A percentile compares a stretch with the other conserved stretches of the same genome.
Evolutionary conservation across 53 echinoderm and acorn worm species (phyloP).

Genomic region (Hippasteria phrygiana): DNA sequence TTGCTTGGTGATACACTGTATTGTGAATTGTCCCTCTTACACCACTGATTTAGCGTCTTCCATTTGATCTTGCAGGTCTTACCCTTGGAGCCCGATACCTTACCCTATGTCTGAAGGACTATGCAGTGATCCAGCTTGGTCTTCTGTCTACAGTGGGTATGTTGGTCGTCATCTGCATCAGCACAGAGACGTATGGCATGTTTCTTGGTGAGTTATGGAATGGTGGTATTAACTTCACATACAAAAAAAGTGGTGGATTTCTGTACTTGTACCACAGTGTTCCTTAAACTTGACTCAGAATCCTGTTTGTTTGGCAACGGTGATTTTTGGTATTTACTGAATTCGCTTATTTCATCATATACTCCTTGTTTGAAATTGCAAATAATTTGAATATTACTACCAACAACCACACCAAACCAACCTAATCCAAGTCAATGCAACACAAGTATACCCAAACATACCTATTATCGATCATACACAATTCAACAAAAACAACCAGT

Average conservation of each 20-base stretch:
- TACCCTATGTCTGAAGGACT: constrained; percentile 39
- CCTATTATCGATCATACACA: no score
- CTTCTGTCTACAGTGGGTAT: constrained; percentile 48
- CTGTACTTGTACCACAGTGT: no score
- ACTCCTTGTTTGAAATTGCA: not conserved
- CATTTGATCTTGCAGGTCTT: constrained; percentile 15
- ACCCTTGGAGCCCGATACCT: constrained; percentile 47
- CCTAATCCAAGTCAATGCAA: no score
- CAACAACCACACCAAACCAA: no score
- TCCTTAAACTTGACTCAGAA: no score
- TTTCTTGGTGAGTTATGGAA: constrained; percentile 45
- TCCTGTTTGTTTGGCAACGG: no score
- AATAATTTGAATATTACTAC: no score
- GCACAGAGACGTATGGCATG: constrained; percentile 46
- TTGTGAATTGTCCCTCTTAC: not conserved
- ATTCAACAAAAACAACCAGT: no score
- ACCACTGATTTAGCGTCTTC: not conserved
- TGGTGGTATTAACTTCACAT: not conserved
- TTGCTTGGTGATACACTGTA: no score
- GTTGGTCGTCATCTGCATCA: constrained; percentile 41
- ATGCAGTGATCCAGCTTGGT: constrained; percentile 56
- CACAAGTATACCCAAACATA: no score
- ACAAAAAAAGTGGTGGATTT: not conserved
- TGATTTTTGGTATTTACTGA: no score
- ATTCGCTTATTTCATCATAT: not conserved